Conservation (phyloP, 2,888 invertebrate species). For the Macaria notata region DNA sequence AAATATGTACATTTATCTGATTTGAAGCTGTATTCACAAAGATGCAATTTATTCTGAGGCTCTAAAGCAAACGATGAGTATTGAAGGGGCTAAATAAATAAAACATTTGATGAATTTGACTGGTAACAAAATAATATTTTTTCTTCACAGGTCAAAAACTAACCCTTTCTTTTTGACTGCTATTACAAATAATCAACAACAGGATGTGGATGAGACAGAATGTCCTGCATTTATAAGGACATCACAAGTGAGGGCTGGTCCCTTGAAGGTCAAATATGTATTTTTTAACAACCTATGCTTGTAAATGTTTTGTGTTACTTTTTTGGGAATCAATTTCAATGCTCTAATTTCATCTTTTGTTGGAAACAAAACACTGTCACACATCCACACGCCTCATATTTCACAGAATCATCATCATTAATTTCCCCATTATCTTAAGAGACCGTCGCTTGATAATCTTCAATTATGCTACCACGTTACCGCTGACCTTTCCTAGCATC, state of each 20-base stretch:
- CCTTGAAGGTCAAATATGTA: conserved; percentile 46
- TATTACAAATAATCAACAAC: conserved; percentile 38
- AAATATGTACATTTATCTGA: not conserved
- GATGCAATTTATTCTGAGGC: conserved; percentile 39
- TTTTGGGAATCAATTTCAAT: too few relatives aligned
- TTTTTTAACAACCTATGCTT: too few relatives aligned
- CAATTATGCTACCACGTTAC: conserved; percentile 50
- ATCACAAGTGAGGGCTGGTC: conserved; percentile 51
- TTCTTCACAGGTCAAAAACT: too few relatives aligned
- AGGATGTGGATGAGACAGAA: conserved; percentile 57
- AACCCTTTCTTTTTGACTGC: too few relatives aligned
- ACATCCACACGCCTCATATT: conserved; percentile 17
- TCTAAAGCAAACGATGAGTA: conserved; percentile 17
- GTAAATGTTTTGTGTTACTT: too few relatives aligned
- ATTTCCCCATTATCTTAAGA: conserved; percentile 43
- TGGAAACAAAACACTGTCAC: conserved; percentile 4
- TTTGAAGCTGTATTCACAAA: conserved; percentile 32
- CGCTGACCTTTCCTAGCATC: conserved; percentile 57
- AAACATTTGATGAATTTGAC: conserved; percentile 1
- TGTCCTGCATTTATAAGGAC: conserved; percentile 56
- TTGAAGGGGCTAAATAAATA: conserved; percentile 12
- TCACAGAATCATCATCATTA: conserved; percentile 31
- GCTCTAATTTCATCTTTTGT: too few relatives aligned
- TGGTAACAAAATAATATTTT: not conserved
- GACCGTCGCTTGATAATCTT: conserved; percentile 51